Percentiles rank a stretch among this genome's conserved stretches.
Conservation (phyloP, 2,113 vertebrate species). For the Nycticebus coucang region DNA sequence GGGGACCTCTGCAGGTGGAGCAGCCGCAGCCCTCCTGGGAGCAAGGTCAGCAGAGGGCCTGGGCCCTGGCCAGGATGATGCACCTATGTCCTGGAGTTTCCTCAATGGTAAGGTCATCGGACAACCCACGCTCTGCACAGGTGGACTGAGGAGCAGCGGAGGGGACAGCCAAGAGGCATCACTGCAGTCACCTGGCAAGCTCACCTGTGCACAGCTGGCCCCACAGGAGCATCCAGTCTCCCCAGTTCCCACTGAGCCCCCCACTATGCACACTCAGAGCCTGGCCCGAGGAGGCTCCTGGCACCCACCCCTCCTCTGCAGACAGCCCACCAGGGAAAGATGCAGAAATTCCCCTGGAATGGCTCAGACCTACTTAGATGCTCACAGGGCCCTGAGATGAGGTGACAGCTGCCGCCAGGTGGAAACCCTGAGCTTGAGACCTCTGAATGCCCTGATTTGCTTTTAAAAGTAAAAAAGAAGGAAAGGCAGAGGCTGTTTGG, state of each 20-base stretch:
- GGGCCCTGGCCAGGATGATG: not conserved
- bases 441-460: not conserved
- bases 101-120: not conserved
- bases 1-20: not conserved
- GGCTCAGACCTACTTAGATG: not conserved
- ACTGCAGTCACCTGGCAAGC: not conserved
- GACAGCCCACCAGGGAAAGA: not conserved
- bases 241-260: not conserved
- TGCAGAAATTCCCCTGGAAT: rapidly evolving
- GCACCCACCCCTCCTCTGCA: not conserved
- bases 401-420: too few relatives aligned
- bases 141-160: too few relatives aligned
- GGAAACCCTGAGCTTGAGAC: not conserved
- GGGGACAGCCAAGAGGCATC: not conserved
- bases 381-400: not conserved
- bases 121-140: too few relatives aligned
- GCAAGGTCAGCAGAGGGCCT: not conserved
- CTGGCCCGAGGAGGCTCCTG: not conserved
- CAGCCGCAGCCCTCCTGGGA: rapidly evolving
- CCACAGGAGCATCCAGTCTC: not conserved
- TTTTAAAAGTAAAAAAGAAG: not conserved
- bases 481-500: too few relatives aligned
- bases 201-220: not conserved
- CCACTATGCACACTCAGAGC: too few relatives aligned
- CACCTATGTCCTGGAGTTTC: not conserved